Base-by-base conservation (phyloP, 2,797 vertebrate species). In the Amphiprion clarkii region DNA sequence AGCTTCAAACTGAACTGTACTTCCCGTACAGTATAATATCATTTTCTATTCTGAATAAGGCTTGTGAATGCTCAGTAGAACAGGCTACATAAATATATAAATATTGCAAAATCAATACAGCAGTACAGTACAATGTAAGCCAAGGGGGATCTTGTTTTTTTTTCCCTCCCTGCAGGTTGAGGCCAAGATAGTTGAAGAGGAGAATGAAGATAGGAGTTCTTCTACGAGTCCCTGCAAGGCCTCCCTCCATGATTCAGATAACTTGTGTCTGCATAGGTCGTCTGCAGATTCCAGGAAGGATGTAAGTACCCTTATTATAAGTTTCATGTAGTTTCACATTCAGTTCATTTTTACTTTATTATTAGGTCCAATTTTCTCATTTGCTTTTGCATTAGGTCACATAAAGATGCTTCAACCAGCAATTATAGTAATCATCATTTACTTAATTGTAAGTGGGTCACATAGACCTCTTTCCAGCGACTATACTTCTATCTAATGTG, bases 181-280 rank as follows among this genome's bases (percentile, higher is more conserved):
- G 82, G 92, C 89, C 58, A 85, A 90, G 81, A 88, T 80, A 56
- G 88, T 93, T 46, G 91, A 93, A 25, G 93, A 94, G 71, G 90
- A 94, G 58, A 65, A 9, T 1, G 67, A 78, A 46, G 70, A 83
- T 48, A 55, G 64, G 66, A 70, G 61, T 61, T 58, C 53, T 67
- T 79, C 59, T 69, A 56, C 7, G 33, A 82, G 76, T 65, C 71
- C 83, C 71, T 31, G 44, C 60, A 79, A 85, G 74, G 70, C 49
- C 70, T 68, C 67, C n/a, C 69, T 63, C 49, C 66, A 44, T 64
- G 77, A 61, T 66, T 82, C 76, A 79, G 67, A 78, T 36, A 2
- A n/a, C 39, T 23, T 4, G 19, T 25, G 33, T 69, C 62, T 76
- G 42, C 78, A 64, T 58, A 85, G 46, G 71, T 75, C 79, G 67